phyloP scores from a whole-genome alignment of 2,797 vertebrate species.

The Coccyzus lansbergi region DNA sequence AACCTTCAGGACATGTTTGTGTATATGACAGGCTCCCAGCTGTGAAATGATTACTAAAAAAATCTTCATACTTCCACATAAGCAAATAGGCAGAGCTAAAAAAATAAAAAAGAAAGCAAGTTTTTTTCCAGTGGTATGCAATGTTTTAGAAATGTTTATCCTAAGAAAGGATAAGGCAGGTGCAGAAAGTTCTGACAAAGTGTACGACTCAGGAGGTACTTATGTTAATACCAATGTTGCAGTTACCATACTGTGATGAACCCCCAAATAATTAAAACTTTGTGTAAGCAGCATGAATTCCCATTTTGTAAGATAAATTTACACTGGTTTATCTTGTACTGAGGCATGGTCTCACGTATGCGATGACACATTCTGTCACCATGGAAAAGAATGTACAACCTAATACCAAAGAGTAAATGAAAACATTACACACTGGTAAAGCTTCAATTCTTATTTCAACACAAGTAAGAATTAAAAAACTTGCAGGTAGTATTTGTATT shows the following conservation, averaged over 20 bases:
- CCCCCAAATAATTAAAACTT: not conserved
- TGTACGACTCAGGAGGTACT: not conserved
- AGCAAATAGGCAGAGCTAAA: not conserved
- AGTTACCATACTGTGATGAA: not conserved
- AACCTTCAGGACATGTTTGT: constrained; percentile 47
- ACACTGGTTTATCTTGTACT: not conserved
- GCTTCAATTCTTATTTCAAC: not conserved
- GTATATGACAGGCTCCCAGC: not conserved
- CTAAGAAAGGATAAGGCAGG: not conserved
- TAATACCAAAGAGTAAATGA: not conserved
- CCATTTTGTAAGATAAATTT: not conserved
- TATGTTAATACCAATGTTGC: not conserved
- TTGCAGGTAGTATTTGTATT: not conserved
- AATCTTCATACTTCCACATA: not conserved
- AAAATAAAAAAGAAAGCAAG: not conserved
- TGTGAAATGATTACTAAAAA: not conserved
- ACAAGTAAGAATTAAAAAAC: not conserved
- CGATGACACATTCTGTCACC: not conserved
- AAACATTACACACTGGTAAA: not conserved
- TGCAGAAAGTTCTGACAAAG: not conserved
- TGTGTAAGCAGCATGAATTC: not conserved
- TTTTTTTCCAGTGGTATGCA: not conserved
- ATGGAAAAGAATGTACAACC: not conserved
- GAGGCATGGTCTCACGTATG: not conserved
- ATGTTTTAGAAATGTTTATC: not conserved